Conservation (phyloP, 2,797 vertebrate genomes). For the Denticeps clupeoides region DNA sequence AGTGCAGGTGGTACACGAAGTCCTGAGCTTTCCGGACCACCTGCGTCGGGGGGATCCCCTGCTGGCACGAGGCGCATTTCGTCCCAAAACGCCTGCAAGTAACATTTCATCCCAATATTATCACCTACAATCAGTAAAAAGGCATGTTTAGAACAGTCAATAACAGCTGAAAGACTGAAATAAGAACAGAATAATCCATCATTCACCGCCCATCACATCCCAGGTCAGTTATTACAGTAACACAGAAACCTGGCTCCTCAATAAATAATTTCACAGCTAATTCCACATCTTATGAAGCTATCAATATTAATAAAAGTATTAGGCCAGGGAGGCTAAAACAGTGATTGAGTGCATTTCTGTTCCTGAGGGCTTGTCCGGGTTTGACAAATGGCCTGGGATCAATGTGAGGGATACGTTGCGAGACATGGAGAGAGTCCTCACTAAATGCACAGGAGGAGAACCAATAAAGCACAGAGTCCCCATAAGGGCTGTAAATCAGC, state of each 20-base stretch:
- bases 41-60: constrained; percentile 94
- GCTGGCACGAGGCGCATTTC: constrained; percentile 95
- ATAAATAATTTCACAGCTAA: too few relatives aligned
- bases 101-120: constrained; percentile 1
- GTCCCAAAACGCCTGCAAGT: constrained; percentile 84
- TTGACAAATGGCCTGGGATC: constrained; percentile 50
- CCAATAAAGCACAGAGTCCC: constrained; percentile 56
- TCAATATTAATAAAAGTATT: too few relatives aligned
- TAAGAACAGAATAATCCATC: too few relatives aligned
- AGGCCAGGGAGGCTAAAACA: constrained; percentile 37
- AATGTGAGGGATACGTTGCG: constrained; percentile 28
- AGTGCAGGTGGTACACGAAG: constrained; percentile 96
- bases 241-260: too few relatives aligned
- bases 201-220: too few relatives aligned
- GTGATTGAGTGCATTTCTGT: constrained; percentile 42
- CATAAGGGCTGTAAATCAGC: constrained; percentile 56
- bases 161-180: too few relatives aligned
- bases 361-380: constrained; percentile 38
- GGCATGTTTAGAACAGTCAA: too few relatives aligned
- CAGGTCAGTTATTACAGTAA: too few relatives aligned
- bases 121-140: too few relatives aligned
- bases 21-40: constrained; percentile 97
- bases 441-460: constrained; percentile 47
- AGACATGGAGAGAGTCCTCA: constrained; percentile 30
- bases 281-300: too few relatives aligned